Evolutionary conservation across 2,888 invertebrate genomes (phyloP), one percentile per base, ranked within the genome.

Genomic region (Tortricodes alternella): DNA sequence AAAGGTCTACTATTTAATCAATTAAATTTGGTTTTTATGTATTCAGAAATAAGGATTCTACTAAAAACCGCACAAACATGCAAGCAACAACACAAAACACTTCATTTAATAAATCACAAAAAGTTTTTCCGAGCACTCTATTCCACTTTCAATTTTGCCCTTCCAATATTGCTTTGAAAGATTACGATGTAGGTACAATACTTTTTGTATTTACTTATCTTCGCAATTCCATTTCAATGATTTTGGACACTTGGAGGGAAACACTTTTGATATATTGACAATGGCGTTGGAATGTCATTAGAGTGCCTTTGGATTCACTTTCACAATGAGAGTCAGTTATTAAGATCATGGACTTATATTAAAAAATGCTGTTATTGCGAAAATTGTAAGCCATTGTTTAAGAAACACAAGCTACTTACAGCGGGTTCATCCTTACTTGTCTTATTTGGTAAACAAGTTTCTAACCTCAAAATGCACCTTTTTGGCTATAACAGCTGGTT

Each of bases 191-290:
- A n/a, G n/a, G n/a, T 34, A 39, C 23, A 39, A 39, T 39, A 13
- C 13, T 39, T 39, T 23, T 39, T 39, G 4, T 4, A 37, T 11
- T 19, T 23, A 29, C 29, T 53, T 46, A 53, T 53, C 29, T 29
- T 19, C 7, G 44, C 35, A 18, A 44, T 52, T 53, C 27, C 44
- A 15, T 21, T 46, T 38, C n/a, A 53, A 46, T 21, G 41, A 34
- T 5, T 46, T 44, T 19, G n/a, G 52, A 37, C 52, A 53, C 11
- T 46, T 46, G 37, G 37, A 19, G 16, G 11, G 43, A 19, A 9
- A 21, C 9, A n/a, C 16, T 24, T 44, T 35, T 53, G 37, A 29
- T 21, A 37, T 11, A 15, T 11, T n/a, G 7, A 37, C 27, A 46
- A 46, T 34, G 21, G 37, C 27, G 5, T 24, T n/a, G 9, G 13